These are phyloP conservation scores for Lerema accius DNA, from an alignment of 1,140 invertebrate genomes.

Conservation along the genomic window DNA sequence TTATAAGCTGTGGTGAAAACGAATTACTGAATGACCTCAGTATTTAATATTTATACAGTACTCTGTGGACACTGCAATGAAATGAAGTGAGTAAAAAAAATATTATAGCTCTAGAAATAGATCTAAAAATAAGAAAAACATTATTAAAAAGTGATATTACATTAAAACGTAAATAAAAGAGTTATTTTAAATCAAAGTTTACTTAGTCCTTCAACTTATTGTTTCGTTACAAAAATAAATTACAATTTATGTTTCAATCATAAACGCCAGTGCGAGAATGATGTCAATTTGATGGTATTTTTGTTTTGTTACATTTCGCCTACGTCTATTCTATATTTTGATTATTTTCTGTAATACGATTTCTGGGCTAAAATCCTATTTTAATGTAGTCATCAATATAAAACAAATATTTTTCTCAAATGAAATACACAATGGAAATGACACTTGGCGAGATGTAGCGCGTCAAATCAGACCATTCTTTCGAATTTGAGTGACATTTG, in stretches of 20 bases:
- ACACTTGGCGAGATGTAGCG: constrained; percentile 11
- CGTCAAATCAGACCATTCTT: constrained; percentile 20
- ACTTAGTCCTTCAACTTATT: background rate
- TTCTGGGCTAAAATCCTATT: background rate
- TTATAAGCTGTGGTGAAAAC: too few species aligned
- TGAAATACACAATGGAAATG: background rate
- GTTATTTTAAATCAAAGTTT: background rate
- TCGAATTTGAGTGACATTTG: constrained; percentile 20
- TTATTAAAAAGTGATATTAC: too few species aligned
- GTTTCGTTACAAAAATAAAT: too few species aligned
- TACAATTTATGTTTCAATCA: background rate
- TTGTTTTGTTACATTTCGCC: background rate
- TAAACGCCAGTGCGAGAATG: constrained; percentile 8
- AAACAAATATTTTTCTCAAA: background rate
- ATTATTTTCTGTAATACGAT: background rate
- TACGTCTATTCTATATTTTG: constrained; percentile 3
- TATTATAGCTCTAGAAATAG: too few species aligned
- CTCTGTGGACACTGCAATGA: too few species aligned
- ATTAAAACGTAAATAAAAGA: background rate
- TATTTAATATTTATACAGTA: too few species aligned
- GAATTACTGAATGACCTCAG: too few species aligned
- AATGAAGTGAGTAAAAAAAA: too few species aligned
- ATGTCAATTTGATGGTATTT: constrained; percentile 10
- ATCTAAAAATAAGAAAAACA: too few species aligned
- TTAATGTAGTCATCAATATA: background rate